Evolutionary conservation across 2,797 vertebrate genomes (phyloP).

Genomic region (Helicolenus hilgendorfi): DNA sequence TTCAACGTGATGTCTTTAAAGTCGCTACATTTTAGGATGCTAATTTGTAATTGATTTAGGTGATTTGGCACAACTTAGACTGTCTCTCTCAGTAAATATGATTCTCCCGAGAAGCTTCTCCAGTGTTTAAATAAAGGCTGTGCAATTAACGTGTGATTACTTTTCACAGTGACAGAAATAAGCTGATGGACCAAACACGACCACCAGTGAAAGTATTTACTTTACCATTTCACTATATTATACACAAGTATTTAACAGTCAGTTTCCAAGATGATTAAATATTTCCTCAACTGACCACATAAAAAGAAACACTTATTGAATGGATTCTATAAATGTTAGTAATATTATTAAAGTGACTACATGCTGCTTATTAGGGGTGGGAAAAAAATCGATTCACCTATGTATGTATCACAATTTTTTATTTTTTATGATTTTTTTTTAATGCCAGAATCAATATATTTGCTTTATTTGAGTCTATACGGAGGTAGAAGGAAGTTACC

Average conservation of each 20-base stretch:
- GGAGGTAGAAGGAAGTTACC: too few species aligned
- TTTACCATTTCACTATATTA: not conserved
- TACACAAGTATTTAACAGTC: not conserved
- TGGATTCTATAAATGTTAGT: not conserved
- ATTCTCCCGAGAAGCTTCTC: constrained; percentile 26
- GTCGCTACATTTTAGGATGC: constrained; percentile 7
- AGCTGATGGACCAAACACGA: not conserved
- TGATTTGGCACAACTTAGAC: constrained; percentile 21
- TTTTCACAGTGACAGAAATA: constrained; percentile 7
- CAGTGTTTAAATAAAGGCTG: constrained; percentile 35
- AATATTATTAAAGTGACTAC: not conserved
- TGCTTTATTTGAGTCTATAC: too few species aligned
- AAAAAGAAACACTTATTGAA: not conserved
- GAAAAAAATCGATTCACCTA: too few species aligned
- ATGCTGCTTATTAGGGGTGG: not conserved
- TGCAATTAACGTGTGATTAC: constrained; percentile 20
- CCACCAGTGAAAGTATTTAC: not conserved
- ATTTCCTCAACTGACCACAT: not conserved
- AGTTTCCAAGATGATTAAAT: not conserved
- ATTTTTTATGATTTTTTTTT: too few species aligned
- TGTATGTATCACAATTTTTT: too few species aligned
- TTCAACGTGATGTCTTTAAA: not conserved
- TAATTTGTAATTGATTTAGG: constrained; percentile 24
- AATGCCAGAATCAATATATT: too few species aligned
- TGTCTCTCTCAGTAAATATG: constrained; percentile 31